Conservation (phyloP, 2,113 vertebrate genomes). For the Ondatra zibethicus region DNA sequence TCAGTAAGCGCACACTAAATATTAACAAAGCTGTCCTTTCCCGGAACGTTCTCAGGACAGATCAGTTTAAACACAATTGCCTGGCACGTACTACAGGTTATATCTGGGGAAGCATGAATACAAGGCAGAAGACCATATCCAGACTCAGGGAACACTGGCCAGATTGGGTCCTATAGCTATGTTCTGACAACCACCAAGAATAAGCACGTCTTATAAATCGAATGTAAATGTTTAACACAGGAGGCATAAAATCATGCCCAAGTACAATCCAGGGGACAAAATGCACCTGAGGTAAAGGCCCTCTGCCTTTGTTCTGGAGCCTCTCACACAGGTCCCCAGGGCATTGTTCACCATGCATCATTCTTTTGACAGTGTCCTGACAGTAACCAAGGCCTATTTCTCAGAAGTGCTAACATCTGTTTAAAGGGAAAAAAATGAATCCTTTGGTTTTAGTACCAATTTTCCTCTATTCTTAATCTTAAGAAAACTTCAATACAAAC, state of each 20-base stretch:
- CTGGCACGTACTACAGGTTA: neutral
- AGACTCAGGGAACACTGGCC: neutral
- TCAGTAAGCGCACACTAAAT: neutral
- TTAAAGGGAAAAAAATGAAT: neutral
- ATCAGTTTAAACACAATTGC: neutral
- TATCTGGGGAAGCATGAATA: neutral
- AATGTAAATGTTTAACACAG: neutral
- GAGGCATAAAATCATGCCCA: neutral
- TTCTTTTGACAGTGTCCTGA: neutral
- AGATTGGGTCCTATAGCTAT: neutral
- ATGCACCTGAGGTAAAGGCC: neutral
- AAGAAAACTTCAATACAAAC: neutral
- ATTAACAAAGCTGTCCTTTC: neutral
- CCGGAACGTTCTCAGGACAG: neutral
- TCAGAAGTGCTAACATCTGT: neutral
- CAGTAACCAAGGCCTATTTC: neutral
- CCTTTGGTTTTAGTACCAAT: slow-evolving; percentile 5
- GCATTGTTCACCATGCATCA: neutral
- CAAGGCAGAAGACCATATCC: neutral
- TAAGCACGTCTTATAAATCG: neutral
- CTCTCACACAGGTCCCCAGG: neutral
- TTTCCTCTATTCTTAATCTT: neutral
- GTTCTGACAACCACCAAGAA: neutral
- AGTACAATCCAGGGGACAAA: neutral
- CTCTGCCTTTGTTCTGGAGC: neutral